phyloP scores from a whole-genome alignment of 2,797 vertebrate genomes.

The Alfaro cultratus region DNA sequence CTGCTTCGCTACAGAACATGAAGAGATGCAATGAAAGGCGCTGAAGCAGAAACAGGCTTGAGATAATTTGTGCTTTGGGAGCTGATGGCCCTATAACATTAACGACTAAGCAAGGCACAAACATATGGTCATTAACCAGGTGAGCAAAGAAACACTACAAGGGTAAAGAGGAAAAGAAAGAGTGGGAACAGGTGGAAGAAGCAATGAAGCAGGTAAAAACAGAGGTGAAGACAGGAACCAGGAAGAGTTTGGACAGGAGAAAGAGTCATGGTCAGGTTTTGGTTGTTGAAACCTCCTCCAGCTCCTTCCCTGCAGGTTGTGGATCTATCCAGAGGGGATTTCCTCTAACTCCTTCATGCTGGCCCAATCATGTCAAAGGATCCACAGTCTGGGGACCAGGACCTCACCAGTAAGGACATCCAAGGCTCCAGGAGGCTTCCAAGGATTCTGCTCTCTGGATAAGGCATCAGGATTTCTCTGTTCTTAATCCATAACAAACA shows the following conservation, averaged over 20 bases:
- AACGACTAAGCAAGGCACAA: background rate
- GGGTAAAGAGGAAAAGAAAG: background rate
- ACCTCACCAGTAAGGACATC: background rate
- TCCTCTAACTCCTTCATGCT: background rate
- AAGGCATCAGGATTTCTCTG: background rate
- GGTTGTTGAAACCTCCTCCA: too few species aligned
- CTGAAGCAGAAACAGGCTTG: background rate
- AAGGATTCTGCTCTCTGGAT: too few species aligned
- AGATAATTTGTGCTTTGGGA: background rate
- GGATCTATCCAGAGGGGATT: background rate
- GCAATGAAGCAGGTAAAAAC: background rate
- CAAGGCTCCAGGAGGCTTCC: too few species aligned
- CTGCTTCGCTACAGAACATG: background rate
- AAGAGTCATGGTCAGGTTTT: background rate
- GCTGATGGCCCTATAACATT: background rate
- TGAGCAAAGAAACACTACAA: background rate
- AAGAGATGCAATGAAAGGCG: background rate
- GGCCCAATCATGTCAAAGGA: background rate
- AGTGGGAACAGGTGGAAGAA: background rate
- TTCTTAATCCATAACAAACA: too few species aligned
- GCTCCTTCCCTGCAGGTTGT: too few species aligned
- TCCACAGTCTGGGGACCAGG: background rate
- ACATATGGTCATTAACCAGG: background rate
- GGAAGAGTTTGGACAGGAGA: background rate
- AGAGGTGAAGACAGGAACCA: background rate